A percentile compares a stretch with the other conserved stretches of the same genome.
phyloP scores from a whole-genome alignment of 2,113 vertebrate genomes.

The zebrafish (Danio rerio) region GRCz12tu NC_133199.1:7695001-7695500 shows the following conservation, averaged over 20 bases:
- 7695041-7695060: background rate
- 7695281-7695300: no score
- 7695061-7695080: background rate
- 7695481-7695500: background rate
- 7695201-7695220: background rate
- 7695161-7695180: slow-evolving; percentile 4
- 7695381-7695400: no score
- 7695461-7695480: background rate
- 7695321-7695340: background rate
- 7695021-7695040: background rate
- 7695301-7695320: no score
- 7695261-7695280: no score
- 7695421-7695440: background rate
- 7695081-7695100: slow-evolving; percentile 1
- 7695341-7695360: no score
- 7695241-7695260: no score
- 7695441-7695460: background rate
- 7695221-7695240: background rate
- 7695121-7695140: slow-evolving; percentile 12
- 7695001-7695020: background rate
- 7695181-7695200: slow-evolving; percentile 7
- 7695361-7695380: no score
- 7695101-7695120: background rate
- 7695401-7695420: background rate
- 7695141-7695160: slow-evolving; percentile 1